Evolutionary conservation across 2,797 vertebrate genomes (phyloP).

Genomic region (Hyperoplus immaculatus): DNA sequence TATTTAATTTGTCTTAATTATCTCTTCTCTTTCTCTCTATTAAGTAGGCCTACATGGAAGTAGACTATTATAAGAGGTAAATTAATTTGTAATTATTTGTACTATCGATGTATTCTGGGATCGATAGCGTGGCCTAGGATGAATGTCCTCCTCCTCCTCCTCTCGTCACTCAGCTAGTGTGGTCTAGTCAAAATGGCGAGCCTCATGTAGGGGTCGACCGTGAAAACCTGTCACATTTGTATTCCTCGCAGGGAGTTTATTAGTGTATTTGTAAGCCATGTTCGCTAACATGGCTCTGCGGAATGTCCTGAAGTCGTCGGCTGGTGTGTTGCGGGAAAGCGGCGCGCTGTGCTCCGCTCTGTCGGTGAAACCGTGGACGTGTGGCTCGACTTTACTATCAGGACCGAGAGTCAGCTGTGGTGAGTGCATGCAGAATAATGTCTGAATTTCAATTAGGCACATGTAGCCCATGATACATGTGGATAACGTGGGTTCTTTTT

Average conservation of each 20-base stretch:
- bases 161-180: constrained; percentile 43
- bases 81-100: background rate
- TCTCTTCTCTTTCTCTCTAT: background rate
- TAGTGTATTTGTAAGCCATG: constrained; percentile 34
- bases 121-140: constrained; percentile 24
- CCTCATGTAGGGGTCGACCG: constrained; percentile 69
- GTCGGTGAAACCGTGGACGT: constrained; percentile 23
- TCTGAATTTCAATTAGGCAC: background rate
- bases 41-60: too few species aligned
- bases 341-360: constrained; percentile 40
- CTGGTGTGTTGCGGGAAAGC: constrained; percentile 64
- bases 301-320: constrained; percentile 61
- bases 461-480: background rate
- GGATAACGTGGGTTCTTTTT: too few species aligned
- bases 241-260: background rate
- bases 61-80: too few species aligned
- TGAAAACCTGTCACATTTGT: background rate
- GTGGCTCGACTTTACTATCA: constrained; percentile 31
- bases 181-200: constrained; percentile 80
- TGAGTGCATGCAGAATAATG: constrained; percentile 37
- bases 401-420: constrained; percentile 43
- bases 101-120: constrained; percentile 67
- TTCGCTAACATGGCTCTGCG: constrained; percentile 64
- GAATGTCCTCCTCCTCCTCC: fast-evolving
- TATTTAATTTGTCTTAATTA: background rate